phyloP scores from a whole-genome alignment of 2,888 invertebrate species.

The Tillus elongatus region DNA sequence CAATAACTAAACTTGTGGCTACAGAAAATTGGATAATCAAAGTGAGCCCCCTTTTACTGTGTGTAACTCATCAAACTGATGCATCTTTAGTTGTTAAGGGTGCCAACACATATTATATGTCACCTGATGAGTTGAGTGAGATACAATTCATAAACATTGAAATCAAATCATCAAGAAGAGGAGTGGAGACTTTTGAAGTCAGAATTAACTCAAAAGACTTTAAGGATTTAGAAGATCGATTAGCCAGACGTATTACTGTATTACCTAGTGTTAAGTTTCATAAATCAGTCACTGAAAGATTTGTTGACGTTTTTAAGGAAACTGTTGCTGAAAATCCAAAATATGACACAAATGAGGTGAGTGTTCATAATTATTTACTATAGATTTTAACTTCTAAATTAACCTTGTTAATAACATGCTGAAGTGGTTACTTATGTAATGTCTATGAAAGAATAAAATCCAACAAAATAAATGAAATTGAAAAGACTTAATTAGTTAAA shows the following conservation, averaged over 20 bases:
- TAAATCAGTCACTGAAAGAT: slow-evolving; percentile 72
- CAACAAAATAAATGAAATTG: not conserved
- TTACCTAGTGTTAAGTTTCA: slow-evolving; percentile 63
- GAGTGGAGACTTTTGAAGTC: slow-evolving; percentile 54
- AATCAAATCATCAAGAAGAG: slow-evolving; percentile 55
- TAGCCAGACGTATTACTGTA: slow-evolving; percentile 58
- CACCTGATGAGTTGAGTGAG: slow-evolving; percentile 57
- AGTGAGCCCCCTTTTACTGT: slow-evolving; percentile 62
- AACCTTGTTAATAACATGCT: no score
- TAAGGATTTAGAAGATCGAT: slow-evolving; percentile 63
- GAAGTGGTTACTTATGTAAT: no score
- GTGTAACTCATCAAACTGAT: slow-evolving; percentile 71
- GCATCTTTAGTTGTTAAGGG: slow-evolving; percentile 65
- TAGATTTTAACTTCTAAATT: no score
- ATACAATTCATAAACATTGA: slow-evolving; percentile 77
- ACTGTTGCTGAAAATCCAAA: slow-evolving; percentile 61
- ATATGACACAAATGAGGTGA: slow-evolving; percentile 50
- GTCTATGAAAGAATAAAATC: not conserved
- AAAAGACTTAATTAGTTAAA: no score
- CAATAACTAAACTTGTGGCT: slow-evolving; percentile 60
- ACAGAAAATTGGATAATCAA: slow-evolving; percentile 87
- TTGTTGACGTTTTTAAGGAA: slow-evolving; percentile 73
- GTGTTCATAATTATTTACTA: no score
- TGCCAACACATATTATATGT: slow-evolving; percentile 63
- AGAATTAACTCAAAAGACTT: slow-evolving; percentile 72